Evolutionary conservation across 2,888 invertebrate species (phyloP).

Genomic region (Calameuta pallipes): DNA sequence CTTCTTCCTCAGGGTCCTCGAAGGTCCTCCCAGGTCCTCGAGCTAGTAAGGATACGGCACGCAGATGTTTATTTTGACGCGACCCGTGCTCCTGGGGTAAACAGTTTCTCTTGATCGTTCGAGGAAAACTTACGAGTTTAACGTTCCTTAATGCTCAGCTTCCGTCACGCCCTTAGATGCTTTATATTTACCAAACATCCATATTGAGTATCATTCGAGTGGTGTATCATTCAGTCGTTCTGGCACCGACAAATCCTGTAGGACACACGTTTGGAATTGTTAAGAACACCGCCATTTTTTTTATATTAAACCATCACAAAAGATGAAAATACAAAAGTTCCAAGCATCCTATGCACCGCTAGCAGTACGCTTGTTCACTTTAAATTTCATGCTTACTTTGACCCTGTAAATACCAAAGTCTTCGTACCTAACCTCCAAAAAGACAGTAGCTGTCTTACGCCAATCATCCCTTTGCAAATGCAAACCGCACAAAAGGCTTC

Average conservation of each 20-base stretch:
- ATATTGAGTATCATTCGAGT: not conserved
- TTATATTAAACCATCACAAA: not conserved
- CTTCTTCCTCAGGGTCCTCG: slow-evolving; percentile 25
- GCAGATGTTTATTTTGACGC: slow-evolving; percentile 57
- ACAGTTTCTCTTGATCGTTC: slow-evolving; percentile 4
- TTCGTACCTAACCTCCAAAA: slow-evolving; percentile 22
- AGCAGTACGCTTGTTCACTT: slow-evolving; percentile 8
- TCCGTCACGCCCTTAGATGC: not conserved
- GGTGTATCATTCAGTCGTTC: not conserved
- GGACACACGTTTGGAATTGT: not conserved
- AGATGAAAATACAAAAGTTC: not conserved
- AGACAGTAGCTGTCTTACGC: slow-evolving; percentile 29
- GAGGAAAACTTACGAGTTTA: not conserved
- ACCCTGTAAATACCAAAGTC: slow-evolving; percentile 42
- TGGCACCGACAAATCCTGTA: not conserved
- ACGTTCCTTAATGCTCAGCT: not conserved
- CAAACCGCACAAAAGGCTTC: slow-evolving; percentile 46
- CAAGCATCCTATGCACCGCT: not conserved
- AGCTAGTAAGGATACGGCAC: slow-evolving; percentile 25
- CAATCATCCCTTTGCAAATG: slow-evolving; percentile 38
- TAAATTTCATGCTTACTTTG: slow-evolving; percentile 62
- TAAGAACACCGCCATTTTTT: not conserved
- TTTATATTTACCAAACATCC: not conserved
- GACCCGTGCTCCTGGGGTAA: slow-evolving; percentile 18
- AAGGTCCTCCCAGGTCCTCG: slow-evolving; percentile 33